phyloP scores from a whole-genome alignment of 1,140 invertebrate genomes.

The Pomacea maculata region DNA sequence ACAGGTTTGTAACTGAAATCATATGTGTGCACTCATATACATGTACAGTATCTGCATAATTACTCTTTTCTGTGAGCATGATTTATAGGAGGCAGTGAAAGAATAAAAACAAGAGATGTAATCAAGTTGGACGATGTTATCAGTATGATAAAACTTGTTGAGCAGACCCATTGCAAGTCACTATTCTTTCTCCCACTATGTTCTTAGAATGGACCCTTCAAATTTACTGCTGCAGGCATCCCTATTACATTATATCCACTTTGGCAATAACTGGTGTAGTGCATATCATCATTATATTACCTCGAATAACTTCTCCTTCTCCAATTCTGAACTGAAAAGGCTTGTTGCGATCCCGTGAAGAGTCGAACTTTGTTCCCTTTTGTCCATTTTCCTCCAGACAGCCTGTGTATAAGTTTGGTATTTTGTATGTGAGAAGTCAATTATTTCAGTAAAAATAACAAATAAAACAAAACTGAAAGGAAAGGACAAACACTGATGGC shows the following conservation, averaged over 20 bases:
- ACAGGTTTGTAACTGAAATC: not conserved
- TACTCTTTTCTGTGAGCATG: not conserved
- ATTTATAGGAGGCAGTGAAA: not conserved
- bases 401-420: slow-evolving; percentile 31
- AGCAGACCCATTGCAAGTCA: too few species aligned
- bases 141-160: too few species aligned
- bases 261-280: not conserved
- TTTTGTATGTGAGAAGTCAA: slow-evolving; percentile 38
- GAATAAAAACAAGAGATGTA: not conserved
- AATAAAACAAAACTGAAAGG: not conserved
- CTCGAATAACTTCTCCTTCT: slow-evolving; percentile 58
- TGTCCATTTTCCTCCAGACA: too few species aligned
- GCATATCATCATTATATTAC: slow-evolving; percentile 26
- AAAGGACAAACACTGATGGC: not conserved
- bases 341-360: slow-evolving; percentile 53
- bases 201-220: too few species aligned
- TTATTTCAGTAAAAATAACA: not conserved
- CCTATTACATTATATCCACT: too few species aligned
- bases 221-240: too few species aligned
- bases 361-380: slow-evolving; percentile 59
- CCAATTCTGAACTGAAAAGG: slow-evolving; percentile 59
- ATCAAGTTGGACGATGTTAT: not conserved
- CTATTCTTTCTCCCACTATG: too few species aligned
- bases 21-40: too few species aligned
- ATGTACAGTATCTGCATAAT: not conserved